Evolutionary conservation across 2,113 vertebrate species (phyloP).

Genomic region (Murina feae): DNA sequence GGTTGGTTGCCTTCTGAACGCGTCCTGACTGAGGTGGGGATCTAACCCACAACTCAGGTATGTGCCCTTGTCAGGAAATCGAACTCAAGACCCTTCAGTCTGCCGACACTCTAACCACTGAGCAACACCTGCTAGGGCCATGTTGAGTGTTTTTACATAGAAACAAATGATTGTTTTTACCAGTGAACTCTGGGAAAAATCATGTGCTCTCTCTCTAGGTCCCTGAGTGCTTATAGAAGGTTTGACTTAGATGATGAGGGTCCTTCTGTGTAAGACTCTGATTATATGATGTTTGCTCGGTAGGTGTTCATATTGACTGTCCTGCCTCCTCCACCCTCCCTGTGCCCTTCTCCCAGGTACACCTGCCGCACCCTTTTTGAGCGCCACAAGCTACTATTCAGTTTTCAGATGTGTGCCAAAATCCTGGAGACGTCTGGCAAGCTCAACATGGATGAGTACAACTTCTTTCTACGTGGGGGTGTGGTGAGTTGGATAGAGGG

Average conservation of each 20-base stretch:
- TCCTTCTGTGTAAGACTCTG: background rate
- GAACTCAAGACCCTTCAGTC: background rate
- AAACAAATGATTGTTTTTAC: background rate
- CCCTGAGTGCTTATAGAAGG: background rate
- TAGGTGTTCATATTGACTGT: background rate
- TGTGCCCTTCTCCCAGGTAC: slow-evolving; percentile 76
- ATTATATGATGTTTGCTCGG: background rate
- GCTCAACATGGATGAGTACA: slow-evolving; percentile 91
- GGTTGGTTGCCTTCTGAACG: background rate
- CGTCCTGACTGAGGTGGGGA: background rate
- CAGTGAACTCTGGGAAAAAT: background rate
- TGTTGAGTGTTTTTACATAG: background rate
- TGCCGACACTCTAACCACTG: background rate
- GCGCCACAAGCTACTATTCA: slow-evolving; percentile 91
- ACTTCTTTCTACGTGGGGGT: slow-evolving; percentile 90
- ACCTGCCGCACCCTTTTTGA: slow-evolving; percentile 91
- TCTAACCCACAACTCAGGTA: background rate
- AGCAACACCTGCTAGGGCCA: background rate
- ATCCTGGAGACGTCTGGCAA: slow-evolving; percentile 88
- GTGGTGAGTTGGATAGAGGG: slow-evolving; percentile 81
- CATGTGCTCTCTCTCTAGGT: background rate
- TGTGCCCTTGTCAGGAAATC: background rate
- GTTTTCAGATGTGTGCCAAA: slow-evolving; percentile 92
- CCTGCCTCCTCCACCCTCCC: too few species aligned
- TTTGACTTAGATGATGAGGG: background rate